Conservation (phyloP, 2,888 invertebrate genomes). For the Ypsolopha scabrella region DNA sequence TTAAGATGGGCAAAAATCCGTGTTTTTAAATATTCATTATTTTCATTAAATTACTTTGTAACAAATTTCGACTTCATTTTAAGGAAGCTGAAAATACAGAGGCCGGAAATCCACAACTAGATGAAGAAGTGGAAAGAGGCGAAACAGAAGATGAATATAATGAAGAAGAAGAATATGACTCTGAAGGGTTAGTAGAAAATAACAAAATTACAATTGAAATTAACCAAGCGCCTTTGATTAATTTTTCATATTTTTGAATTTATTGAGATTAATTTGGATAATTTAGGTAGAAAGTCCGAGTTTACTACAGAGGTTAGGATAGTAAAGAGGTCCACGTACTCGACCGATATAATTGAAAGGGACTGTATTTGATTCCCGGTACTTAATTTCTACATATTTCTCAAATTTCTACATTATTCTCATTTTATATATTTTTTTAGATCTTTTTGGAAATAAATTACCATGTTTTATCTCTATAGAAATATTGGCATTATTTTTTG, state of each 20-base stretch:
- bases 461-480: too few species aligned
- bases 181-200: conserved; percentile 65
- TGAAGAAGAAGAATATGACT: conserved; percentile 75
- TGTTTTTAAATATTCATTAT: too few species aligned
- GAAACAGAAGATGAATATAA: conserved; percentile 76
- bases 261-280: too few species aligned
- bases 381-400: neutral
- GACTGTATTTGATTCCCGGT: neutral
- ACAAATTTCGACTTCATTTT: neutral
- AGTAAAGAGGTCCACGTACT: too few species aligned
- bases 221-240: too few species aligned
- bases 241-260: too few species aligned
- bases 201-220: too few species aligned
- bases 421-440: neutral
- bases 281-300: too few species aligned
- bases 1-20: too few species aligned
- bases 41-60: neutral
- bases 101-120: conserved; percentile 55
- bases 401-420: neutral
- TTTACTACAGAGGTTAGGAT: too few species aligned
- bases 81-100: conserved; percentile 52
- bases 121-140: conserved; percentile 68
- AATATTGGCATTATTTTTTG: too few species aligned
- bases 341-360: too few species aligned
- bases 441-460: neutral